Evolutionary conservation across 35 echinoderm and acorn worm genomes (phyloP), one percentile per base, ranked within the genome.

Genomic region (Diadema setosum): DNA sequence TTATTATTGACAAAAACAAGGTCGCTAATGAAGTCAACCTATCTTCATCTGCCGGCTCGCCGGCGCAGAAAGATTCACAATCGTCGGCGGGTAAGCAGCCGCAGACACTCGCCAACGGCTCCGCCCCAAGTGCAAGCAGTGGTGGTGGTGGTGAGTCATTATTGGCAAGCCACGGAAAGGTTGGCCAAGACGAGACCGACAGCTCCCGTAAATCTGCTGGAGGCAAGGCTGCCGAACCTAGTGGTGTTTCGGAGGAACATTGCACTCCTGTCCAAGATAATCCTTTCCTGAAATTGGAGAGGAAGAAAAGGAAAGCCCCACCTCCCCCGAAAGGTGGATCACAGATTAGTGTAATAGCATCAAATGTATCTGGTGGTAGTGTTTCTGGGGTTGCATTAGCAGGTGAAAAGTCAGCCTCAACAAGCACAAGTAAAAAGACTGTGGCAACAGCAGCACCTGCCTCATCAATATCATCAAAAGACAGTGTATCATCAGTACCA

Each of bases 231-330:
- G n/a, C n/a, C 16, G 73, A 41, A 15, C 8, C 31, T 12, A 56
- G 82, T 67, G 87, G 94, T 26, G 94, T 96, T 33, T 96, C 87
- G n/a, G 94, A 96, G 26, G 94, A 96, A 73, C 94, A 96, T 45
- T 86, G 85, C 48, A 52, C 90, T 42, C 87, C 90, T 21, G 94
- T 96, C 1, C 85, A 83, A 21, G 80, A 96, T 46, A 96, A 96
- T 55, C 90, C 90, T 4, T 96, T 96, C 57, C 60, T 96, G 33
- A 39, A 37, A 31, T 18, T 41, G 31, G 83, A 86, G 49, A 86
- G 50, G 42, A 86, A 86, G 61, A 86, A 61, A 78, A 20, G 73
- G 40, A 39, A 25, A 24, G 73, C 73, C 11, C 73, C 73, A 35
- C 39, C 73, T 35, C 2, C 73, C 12, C 73, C 73, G 2, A 78